Evolutionary conservation across 2,888 invertebrate species (phyloP), one percentile per base, ranked within the genome.

Genomic region (Copidosoma aretas): DNA sequence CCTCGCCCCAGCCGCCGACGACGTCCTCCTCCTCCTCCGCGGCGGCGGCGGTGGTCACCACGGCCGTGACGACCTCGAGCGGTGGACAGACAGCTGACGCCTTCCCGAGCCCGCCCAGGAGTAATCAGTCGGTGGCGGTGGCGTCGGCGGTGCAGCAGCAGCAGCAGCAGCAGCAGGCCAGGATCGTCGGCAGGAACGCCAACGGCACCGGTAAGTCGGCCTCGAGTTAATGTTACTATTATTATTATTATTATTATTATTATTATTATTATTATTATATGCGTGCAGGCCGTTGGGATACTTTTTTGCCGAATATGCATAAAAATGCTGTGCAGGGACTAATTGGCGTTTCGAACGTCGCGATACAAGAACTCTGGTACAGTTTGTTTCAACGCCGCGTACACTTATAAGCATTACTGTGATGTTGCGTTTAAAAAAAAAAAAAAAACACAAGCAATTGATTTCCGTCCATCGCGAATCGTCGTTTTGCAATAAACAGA

Each of bases 171-270:
- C 41, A 25, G 41, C 52, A 60, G 41, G 79, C 81, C 61, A 81
- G 78, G 73, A 83, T 83, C 73, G 75, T 83, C 74, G 82, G 83
- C 73, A 80, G 83, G 70, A 83, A 83, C 74, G 79, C 81, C 77
- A 83, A 83, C 74, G 83, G 83, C 74, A 83, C 83, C 71, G 77
- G 83, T 83, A 75, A 83, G 83, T 81, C 19, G 17, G 5, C n/a
- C n/a, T n/a, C n/a, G n/a, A n/a, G 15, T 4, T 2, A 49, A 49
- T 4, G 3, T n/a, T 3, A 49, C 15, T 10, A 5, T 49, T 19
- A 5, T 49, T 49, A 4, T 49, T 49, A 4, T 49, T 49, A 5
- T 19, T 49, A 4, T 49, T 15, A 4, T 49, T 49, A 5, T 49
- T 49, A 5, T 19, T 49, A 4, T n/a, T n/a, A n/a, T n/a, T n/a